phyloP scores from a whole-genome alignment of 2,797 vertebrate genomes.

The Thunnus albacares region DNA sequence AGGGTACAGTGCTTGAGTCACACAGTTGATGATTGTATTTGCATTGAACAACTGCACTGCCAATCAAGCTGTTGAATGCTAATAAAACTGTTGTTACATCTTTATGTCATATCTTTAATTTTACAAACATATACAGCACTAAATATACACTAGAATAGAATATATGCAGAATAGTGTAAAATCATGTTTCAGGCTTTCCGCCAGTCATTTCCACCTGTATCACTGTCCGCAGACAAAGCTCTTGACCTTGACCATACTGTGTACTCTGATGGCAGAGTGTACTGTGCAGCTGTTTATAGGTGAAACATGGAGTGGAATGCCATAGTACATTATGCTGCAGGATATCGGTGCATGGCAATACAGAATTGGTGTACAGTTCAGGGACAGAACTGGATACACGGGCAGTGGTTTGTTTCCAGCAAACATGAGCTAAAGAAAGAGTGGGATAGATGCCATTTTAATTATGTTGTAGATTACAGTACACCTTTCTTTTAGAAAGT shows the following conservation, averaged over 20 bases:
- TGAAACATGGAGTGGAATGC: slow-evolving; percentile 55
- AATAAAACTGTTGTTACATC: not conserved
- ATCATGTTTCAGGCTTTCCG: slow-evolving; percentile 10
- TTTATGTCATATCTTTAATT: not conserved
- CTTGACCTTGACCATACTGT: slow-evolving; percentile 57
- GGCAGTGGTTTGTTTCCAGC: slow-evolving; percentile 15
- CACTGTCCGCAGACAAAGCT: not conserved
- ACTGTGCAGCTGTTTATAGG: slow-evolving; percentile 60
- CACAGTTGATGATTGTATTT: no score
- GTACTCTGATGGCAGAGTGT: slow-evolving; percentile 9
- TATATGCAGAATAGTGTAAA: not conserved
- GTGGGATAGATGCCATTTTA: no score
- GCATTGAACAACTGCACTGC: no score
- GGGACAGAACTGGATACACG: not conserved
- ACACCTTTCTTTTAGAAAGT: no score
- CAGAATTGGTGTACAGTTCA: not conserved
- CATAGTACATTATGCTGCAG: slow-evolving; percentile 4
- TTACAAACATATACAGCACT: not conserved
- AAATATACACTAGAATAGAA: not conserved
- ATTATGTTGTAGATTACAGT: no score
- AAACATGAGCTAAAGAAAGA: not conserved
- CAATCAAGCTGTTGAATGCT: no score
- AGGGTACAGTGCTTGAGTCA: no score
- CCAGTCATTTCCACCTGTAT: not conserved
- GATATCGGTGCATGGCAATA: slow-evolving; percentile 9